Percentiles rank a stretch among this genome's conserved stretches.
Conservation (phyloP, 1,140 invertebrate genomes). For the Drosophila azteca region DNA sequence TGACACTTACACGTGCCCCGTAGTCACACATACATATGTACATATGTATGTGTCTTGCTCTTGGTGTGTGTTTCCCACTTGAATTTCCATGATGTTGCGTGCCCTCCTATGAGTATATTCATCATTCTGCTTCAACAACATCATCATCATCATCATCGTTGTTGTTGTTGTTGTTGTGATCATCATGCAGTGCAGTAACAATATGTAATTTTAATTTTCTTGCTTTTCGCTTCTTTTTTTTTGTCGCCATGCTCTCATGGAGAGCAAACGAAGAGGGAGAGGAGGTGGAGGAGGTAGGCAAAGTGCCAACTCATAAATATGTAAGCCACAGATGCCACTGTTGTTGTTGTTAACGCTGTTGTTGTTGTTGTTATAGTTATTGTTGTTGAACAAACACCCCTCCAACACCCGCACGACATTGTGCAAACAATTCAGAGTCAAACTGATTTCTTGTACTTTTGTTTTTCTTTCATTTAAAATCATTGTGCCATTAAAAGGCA, state of each 20-base stretch:
- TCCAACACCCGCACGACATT: conserved; percentile 41
- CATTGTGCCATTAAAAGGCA: conserved; percentile 52
- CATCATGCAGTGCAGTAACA: conserved; percentile 24
- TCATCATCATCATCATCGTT: not conserved
- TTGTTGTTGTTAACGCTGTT: conserved; percentile 46
- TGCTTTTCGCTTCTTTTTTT: conserved; percentile 43
- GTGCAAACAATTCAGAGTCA: conserved; percentile 49
- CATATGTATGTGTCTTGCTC: not conserved
- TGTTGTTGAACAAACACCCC: conserved; percentile 52
- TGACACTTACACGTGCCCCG: conserved; percentile 65
- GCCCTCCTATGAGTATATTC: conserved; percentile 18
- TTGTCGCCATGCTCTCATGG: conserved; percentile 60
- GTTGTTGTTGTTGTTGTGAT: too few species aligned
- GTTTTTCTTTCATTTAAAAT: conserved; percentile 26
- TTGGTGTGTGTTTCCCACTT: conserved; percentile 43
- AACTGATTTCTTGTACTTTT: conserved; percentile 38
- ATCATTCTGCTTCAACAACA: not conserved
- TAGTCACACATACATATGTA: conserved; percentile 2
- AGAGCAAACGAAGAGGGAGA: conserved; percentile 18
- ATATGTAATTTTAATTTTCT: conserved; percentile 60
- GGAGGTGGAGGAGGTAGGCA: conserved; percentile 7
- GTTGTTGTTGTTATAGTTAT: conserved; percentile 41
- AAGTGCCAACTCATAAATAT: conserved; percentile 75
- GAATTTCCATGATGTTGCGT: conserved; percentile 57
- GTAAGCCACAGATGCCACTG: conserved; percentile 56